phyloP scores from a whole-genome alignment of 2,797 vertebrate species.

The Sebastes variabilis region DNA sequence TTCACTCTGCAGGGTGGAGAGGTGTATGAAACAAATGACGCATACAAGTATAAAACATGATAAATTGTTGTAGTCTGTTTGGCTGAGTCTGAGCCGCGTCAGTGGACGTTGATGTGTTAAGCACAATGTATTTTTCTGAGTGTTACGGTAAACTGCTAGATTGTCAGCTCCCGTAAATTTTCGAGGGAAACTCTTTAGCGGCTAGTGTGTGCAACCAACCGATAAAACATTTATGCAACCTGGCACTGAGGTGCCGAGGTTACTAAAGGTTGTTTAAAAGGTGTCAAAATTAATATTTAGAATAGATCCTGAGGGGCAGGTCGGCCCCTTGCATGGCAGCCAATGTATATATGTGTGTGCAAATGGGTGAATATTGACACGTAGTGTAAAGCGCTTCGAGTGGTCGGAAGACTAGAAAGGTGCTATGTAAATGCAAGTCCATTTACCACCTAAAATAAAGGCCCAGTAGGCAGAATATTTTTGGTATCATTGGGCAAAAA shows the following conservation, averaged over 20 bases:
- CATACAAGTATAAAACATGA: not conserved
- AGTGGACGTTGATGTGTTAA: not conserved
- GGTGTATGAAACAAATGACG: not conserved
- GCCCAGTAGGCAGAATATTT: no score
- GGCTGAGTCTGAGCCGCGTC: fast-evolving
- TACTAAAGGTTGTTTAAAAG: no score
- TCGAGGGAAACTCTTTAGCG: not conserved
- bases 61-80: not conserved
- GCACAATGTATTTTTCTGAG: not conserved
- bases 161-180: not conserved
- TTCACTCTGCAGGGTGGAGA: not conserved
- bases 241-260: not conserved
- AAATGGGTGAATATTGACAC: no score
- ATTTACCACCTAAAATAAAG: no score
- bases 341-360: no score
- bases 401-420: no score
- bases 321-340: no score
- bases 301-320: no score
- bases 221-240: not conserved
- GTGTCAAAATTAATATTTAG: no score
- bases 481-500: no score
- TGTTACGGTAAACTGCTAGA: not conserved
- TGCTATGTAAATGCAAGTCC: no score
- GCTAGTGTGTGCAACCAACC: not conserved
- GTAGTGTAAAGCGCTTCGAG: no score